Evolutionary conservation across 1,140 invertebrate genomes (phyloP).

Genomic region (Megalonaias nervosa): DNA sequence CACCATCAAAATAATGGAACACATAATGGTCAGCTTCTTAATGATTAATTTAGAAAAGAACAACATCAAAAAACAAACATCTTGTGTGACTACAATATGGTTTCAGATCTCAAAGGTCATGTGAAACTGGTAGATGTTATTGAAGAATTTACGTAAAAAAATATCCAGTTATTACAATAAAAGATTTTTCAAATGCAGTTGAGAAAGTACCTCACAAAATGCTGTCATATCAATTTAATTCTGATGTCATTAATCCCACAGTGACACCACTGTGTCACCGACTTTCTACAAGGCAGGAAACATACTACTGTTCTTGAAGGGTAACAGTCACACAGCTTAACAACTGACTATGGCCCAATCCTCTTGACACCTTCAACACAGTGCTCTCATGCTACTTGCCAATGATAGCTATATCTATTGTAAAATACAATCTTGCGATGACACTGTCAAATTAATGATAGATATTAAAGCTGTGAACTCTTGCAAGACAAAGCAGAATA

Average conservation of each 20-base stretch:
- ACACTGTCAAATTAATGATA: no score
- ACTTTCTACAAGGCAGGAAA: constrained; percentile 21
- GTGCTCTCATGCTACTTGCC: constrained; percentile 22
- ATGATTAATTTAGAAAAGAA: constrained; percentile 30
- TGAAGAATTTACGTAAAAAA: constrained; percentile 5
- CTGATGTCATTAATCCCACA: no score
- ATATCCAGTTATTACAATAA: constrained; percentile 26
- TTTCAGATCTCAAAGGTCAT: constrained; percentile 26
- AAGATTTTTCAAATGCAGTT: constrained; percentile 43
- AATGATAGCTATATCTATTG: constrained; percentile 11
- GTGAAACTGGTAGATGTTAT: constrained; percentile 34
- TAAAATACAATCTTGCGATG: no score
- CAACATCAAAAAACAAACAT: constrained; percentile 4
- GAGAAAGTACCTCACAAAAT: constrained; percentile 31
- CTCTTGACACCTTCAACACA: constrained; percentile 24
- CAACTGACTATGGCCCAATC: constrained; percentile 35
- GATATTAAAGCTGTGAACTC: constrained; percentile 4
- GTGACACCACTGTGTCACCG: constrained; percentile 29
- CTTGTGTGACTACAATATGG: constrained; percentile 35
- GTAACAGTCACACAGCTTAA: constrained; percentile 11
- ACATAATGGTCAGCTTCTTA: constrained; percentile 34
- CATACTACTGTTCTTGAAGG: constrained; percentile 39
- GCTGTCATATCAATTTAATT: constrained; percentile 9
- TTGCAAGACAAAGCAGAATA: constrained; percentile 12
- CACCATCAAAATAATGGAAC: constrained; percentile 45